Evolutionary conservation across 2,797 vertebrate genomes (phyloP).

Genomic region (Schizothorax lantsangensis): DNA sequence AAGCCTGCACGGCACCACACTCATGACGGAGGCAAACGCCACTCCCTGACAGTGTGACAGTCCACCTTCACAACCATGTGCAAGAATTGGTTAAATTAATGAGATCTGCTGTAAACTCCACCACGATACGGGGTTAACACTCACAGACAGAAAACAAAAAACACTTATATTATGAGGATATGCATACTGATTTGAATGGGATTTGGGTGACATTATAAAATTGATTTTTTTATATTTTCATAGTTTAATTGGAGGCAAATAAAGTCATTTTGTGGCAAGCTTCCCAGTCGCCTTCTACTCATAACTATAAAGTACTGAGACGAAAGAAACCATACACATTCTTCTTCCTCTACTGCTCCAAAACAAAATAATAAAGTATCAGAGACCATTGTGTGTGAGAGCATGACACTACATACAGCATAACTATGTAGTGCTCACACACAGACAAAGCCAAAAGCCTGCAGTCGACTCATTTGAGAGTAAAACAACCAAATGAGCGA

Average conservation of each 20-base stretch:
- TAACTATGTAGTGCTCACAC: neutral
- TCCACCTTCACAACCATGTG: neutral
- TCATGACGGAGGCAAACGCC: neutral
- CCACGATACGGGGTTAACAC: neutral
- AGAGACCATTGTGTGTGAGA: neutral
- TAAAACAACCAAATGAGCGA: conserved; percentile 43
- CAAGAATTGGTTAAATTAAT: neutral
- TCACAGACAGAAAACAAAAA: neutral
- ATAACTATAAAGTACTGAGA: neutral
- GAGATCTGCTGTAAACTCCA: neutral
- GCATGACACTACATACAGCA: neutral
- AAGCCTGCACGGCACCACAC: neutral
- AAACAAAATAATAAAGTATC: neutral
- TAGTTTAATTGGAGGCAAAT: neutral
- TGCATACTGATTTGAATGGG: neutral
- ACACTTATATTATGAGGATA: neutral
- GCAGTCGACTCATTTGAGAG: conserved; percentile 44
- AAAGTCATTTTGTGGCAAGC: neutral
- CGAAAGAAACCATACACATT: neutral
- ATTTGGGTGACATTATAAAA: neutral
- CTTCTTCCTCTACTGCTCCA: neutral
- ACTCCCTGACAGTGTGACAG: neutral
- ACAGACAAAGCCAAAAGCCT: conserved; percentile 1
- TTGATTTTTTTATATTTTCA: neutral
- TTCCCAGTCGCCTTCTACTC: neutral